Percentiles rank a stretch among this genome's conserved stretches.
phyloP scores from a whole-genome alignment of 2,113 vertebrate genomes.

The Corapipo altera region DNA sequence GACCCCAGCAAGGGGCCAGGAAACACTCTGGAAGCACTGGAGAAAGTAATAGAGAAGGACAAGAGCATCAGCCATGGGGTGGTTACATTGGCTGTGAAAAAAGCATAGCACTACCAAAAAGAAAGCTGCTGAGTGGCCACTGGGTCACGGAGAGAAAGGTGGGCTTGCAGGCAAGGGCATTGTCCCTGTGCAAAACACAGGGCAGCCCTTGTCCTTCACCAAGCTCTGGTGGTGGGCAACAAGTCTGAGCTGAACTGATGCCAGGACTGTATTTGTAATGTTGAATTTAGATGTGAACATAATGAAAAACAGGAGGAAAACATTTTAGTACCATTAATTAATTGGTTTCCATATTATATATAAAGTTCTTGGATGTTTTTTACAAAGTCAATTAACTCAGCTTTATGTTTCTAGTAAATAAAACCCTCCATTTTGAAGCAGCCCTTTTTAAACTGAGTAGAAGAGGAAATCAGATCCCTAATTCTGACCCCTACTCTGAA shows the following conservation, averaged over 20 bases:
- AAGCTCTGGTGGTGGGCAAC: fast-evolving
- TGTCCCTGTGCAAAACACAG: fast-evolving
- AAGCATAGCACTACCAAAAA: not conserved
- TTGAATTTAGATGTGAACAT: not conserved
- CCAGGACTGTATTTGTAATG: not conserved
- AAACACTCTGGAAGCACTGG: fast-evolving
- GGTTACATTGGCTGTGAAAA: not conserved
- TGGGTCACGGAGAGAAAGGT: not conserved
- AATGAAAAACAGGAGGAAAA: constrained; percentile 16
- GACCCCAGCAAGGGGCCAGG: not conserved
- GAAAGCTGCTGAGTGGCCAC: not conserved
- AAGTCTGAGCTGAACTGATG: not conserved
- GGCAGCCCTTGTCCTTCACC: not conserved
- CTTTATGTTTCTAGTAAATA: constrained; percentile 42
- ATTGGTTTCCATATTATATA: constrained; percentile 22
- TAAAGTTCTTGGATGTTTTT: not conserved
- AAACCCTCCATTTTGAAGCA: constrained; percentile 11
- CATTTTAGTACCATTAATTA: constrained; percentile 26
- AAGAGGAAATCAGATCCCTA: constrained; percentile 28
- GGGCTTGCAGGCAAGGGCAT: not conserved
- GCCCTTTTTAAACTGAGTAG: not conserved
- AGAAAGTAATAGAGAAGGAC: not conserved
- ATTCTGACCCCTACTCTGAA: constrained; percentile 6
- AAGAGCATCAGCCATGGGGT: not conserved
- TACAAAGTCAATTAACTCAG: not conserved